These are phyloP conservation scores for Danaus melanippus DNA, from an alignment of 1,140 invertebrate species.

Conservation along the genomic window DNA sequence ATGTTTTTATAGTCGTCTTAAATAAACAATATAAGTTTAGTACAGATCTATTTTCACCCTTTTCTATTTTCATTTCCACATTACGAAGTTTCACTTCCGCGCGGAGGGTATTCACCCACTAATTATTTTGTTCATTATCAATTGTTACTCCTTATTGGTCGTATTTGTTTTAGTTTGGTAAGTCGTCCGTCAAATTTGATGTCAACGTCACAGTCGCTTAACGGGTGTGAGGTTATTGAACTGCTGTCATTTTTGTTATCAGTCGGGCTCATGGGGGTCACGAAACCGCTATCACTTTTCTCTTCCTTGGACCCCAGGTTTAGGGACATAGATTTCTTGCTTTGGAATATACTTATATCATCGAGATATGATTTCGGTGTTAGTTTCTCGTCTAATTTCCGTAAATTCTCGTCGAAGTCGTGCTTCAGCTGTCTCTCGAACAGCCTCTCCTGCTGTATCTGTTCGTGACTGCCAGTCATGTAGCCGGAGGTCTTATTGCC, in stretches of 20 bases:
- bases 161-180: constrained; percentile 63
- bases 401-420: constrained; percentile 66
- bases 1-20: too few species aligned
- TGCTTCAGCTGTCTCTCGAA: constrained; percentile 65
- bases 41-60: too few species aligned
- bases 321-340: constrained; percentile 49
- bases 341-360: constrained; percentile 47
- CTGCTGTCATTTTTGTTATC: constrained; percentile 37
- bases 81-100: too few species aligned
- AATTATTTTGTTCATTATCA: not conserved
- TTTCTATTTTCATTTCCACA: not conserved
- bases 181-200: constrained; percentile 68
- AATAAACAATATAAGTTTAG: too few species aligned
- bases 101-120: too few species aligned
- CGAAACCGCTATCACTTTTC: constrained; percentile 53
- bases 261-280: constrained; percentile 45
- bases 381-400: constrained; percentile 38
- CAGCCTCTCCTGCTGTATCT: constrained; percentile 73
- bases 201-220: constrained; percentile 70
- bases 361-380: constrained; percentile 42
- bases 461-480: constrained; percentile 77
- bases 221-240: constrained; percentile 62
- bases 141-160: constrained; percentile 32
- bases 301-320: constrained; percentile 42
- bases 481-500: constrained; percentile 62